A percentile compares a stretch with the other conserved stretches of the same genome.
Evolutionary conservation across 2,797 vertebrate genomes (phyloP).

Genomic region (Tapirus indicus): DNA sequence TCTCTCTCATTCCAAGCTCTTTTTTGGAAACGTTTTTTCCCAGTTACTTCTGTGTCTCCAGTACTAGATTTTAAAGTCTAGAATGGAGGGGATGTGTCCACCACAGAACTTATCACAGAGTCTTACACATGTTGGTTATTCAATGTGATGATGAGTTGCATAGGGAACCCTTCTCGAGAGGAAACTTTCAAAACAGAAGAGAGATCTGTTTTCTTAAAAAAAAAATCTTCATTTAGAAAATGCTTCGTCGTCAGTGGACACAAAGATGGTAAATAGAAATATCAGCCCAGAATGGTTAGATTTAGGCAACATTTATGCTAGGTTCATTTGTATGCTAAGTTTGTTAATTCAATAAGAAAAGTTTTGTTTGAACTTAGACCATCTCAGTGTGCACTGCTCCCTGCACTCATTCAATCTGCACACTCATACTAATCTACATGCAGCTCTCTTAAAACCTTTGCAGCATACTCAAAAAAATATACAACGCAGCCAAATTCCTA

Average conservation of each 20-base stretch:
- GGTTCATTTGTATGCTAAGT: not conserved
- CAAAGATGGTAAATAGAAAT: not conserved
- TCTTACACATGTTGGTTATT: not conserved
- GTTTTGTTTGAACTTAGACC: not conserved
- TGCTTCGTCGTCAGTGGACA: not conserved
- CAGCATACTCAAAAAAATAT: not conserved
- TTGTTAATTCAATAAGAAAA: not conserved
- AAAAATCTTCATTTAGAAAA: not conserved
- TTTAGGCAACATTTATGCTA: not conserved
- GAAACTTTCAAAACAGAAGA: not conserved
- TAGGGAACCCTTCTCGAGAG: not conserved
- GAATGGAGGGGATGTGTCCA: not conserved
- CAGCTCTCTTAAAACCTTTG: not conserved
- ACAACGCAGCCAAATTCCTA: not conserved
- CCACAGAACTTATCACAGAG: not conserved
- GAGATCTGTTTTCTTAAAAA: not conserved
- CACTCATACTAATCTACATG: rapidly evolving
- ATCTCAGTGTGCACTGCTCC: not conserved
- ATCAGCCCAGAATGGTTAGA: not conserved
- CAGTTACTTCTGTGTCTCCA: not conserved
- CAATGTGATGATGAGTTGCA: not conserved
- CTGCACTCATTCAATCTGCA: not conserved
- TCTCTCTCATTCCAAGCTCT: not conserved
- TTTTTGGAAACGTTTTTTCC: not conserved
- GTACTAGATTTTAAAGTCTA: slow-evolving; percentile 12